Percentiles rank a stretch among this genome's conserved stretches.
phyloP scores from a whole-genome alignment of 2,888 invertebrate genomes.

The Aleiodes alternator region DNA sequence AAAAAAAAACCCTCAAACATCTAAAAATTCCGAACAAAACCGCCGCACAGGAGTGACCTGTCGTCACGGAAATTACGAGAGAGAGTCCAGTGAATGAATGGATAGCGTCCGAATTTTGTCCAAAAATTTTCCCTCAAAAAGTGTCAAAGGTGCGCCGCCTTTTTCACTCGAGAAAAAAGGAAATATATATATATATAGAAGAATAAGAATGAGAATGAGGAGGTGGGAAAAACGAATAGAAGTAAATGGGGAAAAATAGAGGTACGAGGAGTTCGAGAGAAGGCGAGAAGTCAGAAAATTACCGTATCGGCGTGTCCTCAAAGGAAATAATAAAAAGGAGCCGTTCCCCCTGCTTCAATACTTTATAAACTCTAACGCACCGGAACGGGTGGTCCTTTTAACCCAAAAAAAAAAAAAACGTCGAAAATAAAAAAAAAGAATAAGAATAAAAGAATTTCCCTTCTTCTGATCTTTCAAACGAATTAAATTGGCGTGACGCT shows the following conservation, averaged over 20 bases:
- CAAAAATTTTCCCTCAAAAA: not conserved
- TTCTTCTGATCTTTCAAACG: constrained; percentile 8
- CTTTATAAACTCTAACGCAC: constrained; percentile 29
- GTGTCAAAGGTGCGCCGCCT: constrained; percentile 26
- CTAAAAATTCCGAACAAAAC: not conserved
- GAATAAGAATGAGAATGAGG: not conserved
- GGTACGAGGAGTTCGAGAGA: constrained; percentile 34
- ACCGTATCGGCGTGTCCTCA: constrained; percentile 62
- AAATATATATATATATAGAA: not conserved
- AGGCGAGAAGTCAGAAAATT: constrained; percentile 60
- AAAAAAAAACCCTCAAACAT: not conserved
- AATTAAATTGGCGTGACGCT: constrained; percentile 24
- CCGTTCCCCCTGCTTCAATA: constrained; percentile 12
- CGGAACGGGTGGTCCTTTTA: constrained; percentile 31
- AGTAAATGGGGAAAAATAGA: constrained; percentile 6
- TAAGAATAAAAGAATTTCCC: constrained; percentile 1
- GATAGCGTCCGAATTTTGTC: not conserved
- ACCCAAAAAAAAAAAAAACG: not conserved
- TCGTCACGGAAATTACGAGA: constrained; percentile 30
- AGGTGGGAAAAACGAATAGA: not conserved
- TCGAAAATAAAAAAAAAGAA: not conserved
- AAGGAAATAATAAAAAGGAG: constrained; percentile 51
- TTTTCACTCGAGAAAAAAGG: not conserved
- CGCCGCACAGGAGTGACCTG: constrained; percentile 28
- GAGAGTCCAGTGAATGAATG: not conserved